Evolutionary conservation across 2,797 vertebrate genomes (phyloP).

Genomic region (Sebastes steindachneri): DNA sequence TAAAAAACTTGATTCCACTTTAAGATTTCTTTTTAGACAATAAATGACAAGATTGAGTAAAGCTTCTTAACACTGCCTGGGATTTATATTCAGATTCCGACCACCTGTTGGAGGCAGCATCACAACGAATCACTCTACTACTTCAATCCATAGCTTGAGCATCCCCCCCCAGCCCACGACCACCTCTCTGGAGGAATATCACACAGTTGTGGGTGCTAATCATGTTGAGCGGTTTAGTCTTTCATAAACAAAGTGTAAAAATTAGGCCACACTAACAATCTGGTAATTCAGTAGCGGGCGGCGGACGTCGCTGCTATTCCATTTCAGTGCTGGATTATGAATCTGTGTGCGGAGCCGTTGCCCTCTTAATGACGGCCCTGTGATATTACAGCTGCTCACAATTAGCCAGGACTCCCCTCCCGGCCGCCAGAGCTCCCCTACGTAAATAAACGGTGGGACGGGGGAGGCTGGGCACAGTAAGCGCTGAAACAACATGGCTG

Average conservation of each 20-base stretch:
- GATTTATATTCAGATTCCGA: not conserved
- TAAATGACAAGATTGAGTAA: not conserved
- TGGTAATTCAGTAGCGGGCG: constrained; percentile 75
- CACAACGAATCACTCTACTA: not conserved
- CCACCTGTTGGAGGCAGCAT: constrained; percentile 50
- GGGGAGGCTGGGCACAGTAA: constrained; percentile 74
- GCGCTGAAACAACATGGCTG: constrained; percentile 81
- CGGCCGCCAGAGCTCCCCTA: constrained; percentile 73
- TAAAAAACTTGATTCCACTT: not conserved
- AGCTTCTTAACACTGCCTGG: not conserved
- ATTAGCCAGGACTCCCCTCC: constrained; percentile 77
- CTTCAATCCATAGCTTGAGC: not conserved
- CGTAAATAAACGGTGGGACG: constrained; percentile 80
- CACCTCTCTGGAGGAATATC: constrained; percentile 65
- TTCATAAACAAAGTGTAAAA: constrained; percentile 80
- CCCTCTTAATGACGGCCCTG: constrained; percentile 75
- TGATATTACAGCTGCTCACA: constrained; percentile 84
- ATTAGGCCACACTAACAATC: constrained; percentile 77
- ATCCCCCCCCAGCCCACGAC: constrained; percentile 1
- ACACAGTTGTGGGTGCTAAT: constrained; percentile 82
- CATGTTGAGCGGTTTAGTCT: constrained; percentile 78
- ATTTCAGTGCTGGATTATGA: constrained; percentile 73
- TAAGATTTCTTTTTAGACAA: not conserved
- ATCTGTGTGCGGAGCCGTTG: constrained; percentile 68
- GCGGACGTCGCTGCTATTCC: constrained; percentile 62